Conservation (phyloP, 2,888 invertebrate species). For the Leucoma salicis region DNA sequence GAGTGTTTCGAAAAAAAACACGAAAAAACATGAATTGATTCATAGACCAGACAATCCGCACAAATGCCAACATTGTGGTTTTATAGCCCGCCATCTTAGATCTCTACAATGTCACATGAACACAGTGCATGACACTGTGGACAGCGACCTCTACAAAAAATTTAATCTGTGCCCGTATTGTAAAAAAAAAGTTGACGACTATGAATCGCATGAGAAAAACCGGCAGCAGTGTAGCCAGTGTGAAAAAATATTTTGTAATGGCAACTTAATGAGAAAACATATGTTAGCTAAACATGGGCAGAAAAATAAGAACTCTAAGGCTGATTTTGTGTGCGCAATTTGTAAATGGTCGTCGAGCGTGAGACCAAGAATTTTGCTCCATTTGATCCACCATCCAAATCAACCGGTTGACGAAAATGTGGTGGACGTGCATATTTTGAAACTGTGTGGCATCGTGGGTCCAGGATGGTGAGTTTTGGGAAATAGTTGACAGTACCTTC, state of each 20-base stretch:
- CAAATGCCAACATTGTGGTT: constrained; percentile 48
- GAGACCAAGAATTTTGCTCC: constrained; percentile 50
- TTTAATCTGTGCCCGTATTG: constrained; percentile 1
- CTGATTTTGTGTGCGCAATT: constrained; percentile 42
- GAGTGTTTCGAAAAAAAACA: constrained; percentile 64
- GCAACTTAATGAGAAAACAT: constrained; percentile 4
- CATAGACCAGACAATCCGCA: constrained; percentile 59
- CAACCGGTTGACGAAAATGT: constrained; percentile 45
- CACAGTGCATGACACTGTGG: constrained; percentile 1
- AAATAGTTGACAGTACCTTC: neutral
- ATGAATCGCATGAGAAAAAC: neutral
- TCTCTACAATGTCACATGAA: constrained; percentile 40
- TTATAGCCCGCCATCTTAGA: constrained; percentile 47
- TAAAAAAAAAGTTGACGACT: constrained; percentile 1
- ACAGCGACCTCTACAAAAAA: neutral
- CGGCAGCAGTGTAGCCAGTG: constrained; percentile 18
- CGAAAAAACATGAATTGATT: constrained; percentile 59
- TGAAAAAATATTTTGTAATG: constrained; percentile 16
- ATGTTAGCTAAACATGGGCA: constrained; percentile 24
- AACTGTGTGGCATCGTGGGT: constrained; percentile 29
- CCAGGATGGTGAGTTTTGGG: constrained; percentile 7
- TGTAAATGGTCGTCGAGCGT: constrained; percentile 51
- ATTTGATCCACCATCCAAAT: constrained; percentile 66
- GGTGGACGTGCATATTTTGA: constrained; percentile 45
- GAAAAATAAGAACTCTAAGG: constrained; percentile 12